Evolutionary conservation across 1,140 invertebrate species (phyloP), one percentile per base, ranked within the genome.

Genomic region (Mizuhopecten yessoensis): DNA sequence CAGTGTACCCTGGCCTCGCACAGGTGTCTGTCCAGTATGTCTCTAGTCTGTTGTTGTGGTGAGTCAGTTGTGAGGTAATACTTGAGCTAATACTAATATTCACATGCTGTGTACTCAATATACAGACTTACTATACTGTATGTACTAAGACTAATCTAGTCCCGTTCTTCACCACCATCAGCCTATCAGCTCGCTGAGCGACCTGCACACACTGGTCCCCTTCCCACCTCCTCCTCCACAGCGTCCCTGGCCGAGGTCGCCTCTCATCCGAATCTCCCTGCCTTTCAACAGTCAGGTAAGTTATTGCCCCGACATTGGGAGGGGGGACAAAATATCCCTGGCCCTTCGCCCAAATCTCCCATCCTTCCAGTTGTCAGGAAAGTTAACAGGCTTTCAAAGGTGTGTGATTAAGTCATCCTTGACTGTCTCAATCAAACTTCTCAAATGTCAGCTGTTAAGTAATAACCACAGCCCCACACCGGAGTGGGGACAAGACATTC

Each of bases 221-320:
- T 87, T 86, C 86, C 88, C 90, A 88, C 89, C 87, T 36, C 89
- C 87, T 87, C 87, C 49, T 49, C 45, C 89, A 20, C 90, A 88
- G 39, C 75, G 15, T 34, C 88, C 90, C 88, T 94, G 57, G 91
- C 93, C 17, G 94, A 93, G 88, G 94, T 95, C 34, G 93, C 94
- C 42, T 95, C 94, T 29, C 94, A 95, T 88, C 93, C 94, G 34
- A 94, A 94, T 89, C 91, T 95, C 90, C 89, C 93, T 45, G 92
- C 93, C 34, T 88, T 93, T 88, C 92, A 94, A 89, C 93, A 93
- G 88, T 89, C 93, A 94, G 93, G 93, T 94, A 92, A 87, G 93
- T 94, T 17, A 45, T 17, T 45, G 42, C 1, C 42, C 42, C 42
- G 0, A 45, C 9, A 45, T 39, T 5, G 42, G 42, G 1, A 45